Percentiles rank a stretch among this genome's conserved stretches.
These are phyloP conservation scores for Hormaphis cornu DNA, from an alignment of 1,140 invertebrate genomes.

Conservation along the genomic window DNA sequence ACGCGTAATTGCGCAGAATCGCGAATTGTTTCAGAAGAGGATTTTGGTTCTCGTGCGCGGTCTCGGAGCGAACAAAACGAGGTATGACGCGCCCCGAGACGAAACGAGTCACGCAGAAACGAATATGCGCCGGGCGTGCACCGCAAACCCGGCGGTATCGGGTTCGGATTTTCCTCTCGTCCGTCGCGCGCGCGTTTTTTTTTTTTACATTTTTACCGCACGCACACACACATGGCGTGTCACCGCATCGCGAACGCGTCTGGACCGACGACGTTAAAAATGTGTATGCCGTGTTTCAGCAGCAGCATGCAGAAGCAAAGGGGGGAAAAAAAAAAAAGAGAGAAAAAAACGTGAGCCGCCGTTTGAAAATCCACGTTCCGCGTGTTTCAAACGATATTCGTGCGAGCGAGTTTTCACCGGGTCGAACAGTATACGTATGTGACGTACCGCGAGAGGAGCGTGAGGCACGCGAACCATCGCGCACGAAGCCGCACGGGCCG, in stretches of 20 bases:
- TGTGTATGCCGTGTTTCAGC: too few species aligned
- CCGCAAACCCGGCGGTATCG: neutral
- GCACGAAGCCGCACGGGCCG: neutral
- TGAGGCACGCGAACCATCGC: neutral
- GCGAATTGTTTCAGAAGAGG: too few species aligned
- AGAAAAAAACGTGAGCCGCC: neutral
- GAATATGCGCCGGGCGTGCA: neutral
- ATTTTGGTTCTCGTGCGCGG: too few species aligned
- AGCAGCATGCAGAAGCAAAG: too few species aligned
- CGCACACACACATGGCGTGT: neutral
- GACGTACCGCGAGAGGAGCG: neutral
- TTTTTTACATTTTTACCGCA: neutral
- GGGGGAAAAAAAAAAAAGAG: too few species aligned
- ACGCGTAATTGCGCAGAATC: too few species aligned
- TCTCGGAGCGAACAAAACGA: too few species aligned
- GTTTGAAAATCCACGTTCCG: neutral
- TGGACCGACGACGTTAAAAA: neutral
- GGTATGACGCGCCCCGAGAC: neutral
- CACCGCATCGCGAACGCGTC: conserved; percentile 11
- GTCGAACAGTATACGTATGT: neutral
- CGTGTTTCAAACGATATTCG: too few species aligned
- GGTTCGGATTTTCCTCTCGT: too few species aligned
- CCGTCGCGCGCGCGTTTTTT: neutral
- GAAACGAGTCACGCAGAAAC: neutral
- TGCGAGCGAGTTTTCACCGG: too few species aligned